phyloP scores from a whole-genome alignment of 1,140 invertebrate genomes.

The Drosophila virilis region DNA sequence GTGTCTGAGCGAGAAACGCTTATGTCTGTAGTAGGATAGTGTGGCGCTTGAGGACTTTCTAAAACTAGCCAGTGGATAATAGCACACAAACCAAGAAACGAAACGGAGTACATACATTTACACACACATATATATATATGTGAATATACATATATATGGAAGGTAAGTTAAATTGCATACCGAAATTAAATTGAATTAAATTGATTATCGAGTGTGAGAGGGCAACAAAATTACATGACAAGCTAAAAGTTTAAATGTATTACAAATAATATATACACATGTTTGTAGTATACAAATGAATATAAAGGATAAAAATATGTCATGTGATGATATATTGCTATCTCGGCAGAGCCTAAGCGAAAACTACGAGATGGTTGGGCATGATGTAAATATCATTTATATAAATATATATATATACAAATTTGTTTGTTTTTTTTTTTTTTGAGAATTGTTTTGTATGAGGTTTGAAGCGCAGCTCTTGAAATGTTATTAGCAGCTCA shows the following conservation, averaged over 20 bases:
- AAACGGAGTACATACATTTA: conserved; percentile 51
- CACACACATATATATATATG: background rate
- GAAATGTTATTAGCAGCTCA: conserved; percentile 24
- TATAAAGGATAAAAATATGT: no score
- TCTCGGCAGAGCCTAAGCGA: background rate
- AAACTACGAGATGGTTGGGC: conserved; percentile 1
- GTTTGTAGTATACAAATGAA: no score
- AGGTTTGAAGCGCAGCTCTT: conserved; percentile 21
- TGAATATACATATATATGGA: conserved; percentile 5
- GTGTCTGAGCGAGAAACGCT: conserved; percentile 82
- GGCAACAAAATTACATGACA: conserved; percentile 18
- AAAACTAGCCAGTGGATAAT: conserved; percentile 76
- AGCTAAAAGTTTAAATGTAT: background rate
- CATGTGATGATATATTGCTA: no score
- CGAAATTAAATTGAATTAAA: background rate
- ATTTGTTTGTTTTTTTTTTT: no score
- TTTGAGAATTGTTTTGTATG: conserved; percentile 17
- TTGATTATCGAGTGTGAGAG: conserved; percentile 1
- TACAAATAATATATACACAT: background rate
- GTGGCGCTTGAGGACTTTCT: conserved; percentile 80
- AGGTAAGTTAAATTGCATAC: no score
- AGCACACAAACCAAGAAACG: conserved; percentile 60
- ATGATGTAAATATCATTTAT: conserved; percentile 1
- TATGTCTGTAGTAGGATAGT: conserved; percentile 83
- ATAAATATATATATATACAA: background rate